These are phyloP conservation scores for Pyrrhosoma nymphula DNA, from an alignment of 2,888 invertebrate species.

Conservation along the genomic window DNA sequence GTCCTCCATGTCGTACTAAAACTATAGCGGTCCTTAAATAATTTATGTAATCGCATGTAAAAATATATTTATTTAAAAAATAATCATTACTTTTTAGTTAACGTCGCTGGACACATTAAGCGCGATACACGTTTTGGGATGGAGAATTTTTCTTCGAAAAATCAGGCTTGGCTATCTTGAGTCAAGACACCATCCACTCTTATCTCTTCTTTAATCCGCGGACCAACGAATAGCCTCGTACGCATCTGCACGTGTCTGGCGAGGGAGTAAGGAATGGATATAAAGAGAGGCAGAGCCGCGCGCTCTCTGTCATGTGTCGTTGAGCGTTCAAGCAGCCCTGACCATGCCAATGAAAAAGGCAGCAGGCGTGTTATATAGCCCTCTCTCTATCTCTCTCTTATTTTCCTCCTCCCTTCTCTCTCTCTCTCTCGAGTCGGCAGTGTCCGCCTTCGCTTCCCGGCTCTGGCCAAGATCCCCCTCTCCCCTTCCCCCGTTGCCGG, in stretches of 20 bases:
- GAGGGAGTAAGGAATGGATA: not conserved
- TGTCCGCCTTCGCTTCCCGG: conserved; percentile 19
- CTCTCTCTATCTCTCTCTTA: not conserved
- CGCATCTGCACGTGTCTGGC: not conserved
- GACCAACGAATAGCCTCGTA: not conserved
- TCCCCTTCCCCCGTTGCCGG: not conserved
- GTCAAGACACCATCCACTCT: too few species aligned
- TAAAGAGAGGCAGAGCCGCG: not conserved
- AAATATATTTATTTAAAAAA: too few species aligned
- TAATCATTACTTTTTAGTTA: too few species aligned
- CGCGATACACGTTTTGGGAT: too few species aligned
- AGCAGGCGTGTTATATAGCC: conserved; percentile 6
- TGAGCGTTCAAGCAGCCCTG: conserved; percentile 31
- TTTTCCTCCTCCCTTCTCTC: not conserved
- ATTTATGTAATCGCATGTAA: too few species aligned
- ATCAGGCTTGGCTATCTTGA: too few species aligned
- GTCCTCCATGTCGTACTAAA: too few species aligned
- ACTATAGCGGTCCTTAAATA: too few species aligned
- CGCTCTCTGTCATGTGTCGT: not conserved
- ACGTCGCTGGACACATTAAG: not conserved
- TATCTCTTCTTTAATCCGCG: too few species aligned
- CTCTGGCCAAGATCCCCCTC: not conserved
- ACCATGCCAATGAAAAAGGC: conserved; percentile 47
- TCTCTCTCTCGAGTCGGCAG: not conserved
- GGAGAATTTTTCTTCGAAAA: too few species aligned